Conservation (phyloP, 2,113 vertebrate species). For the Calidris pugnax region DNA sequence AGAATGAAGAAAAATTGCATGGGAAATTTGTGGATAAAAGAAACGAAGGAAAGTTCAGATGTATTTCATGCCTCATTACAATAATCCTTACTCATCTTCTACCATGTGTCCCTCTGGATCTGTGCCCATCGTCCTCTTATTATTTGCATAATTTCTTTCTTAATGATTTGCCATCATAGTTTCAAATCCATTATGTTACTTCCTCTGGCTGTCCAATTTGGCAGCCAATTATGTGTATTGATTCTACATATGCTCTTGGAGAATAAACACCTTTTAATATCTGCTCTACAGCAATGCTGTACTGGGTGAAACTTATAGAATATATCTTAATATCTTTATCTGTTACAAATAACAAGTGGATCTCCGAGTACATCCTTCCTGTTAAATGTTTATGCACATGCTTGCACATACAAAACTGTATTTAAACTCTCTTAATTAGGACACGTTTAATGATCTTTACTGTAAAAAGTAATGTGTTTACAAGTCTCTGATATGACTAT, state of each 20-base stretch:
- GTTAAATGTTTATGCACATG: neutral
- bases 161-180: neutral
- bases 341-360: neutral
- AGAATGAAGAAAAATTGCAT: slow-evolving; percentile 51
- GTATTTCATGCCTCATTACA: slow-evolving; percentile 60
- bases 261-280: neutral
- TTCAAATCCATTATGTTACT: slow-evolving; percentile 20
- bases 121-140: slow-evolving; percentile 15
- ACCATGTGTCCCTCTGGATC: slow-evolving; percentile 49
- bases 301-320: neutral
- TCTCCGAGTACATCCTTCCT: neutral
- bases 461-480: slow-evolving; percentile 69
- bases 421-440: slow-evolving; percentile 23
- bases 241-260: neutral
- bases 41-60: slow-evolving; percentile 3
- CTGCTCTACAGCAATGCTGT: neutral
- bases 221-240: neutral
- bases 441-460: neutral
- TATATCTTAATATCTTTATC: neutral
- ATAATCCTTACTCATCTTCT: slow-evolving; percentile 34
- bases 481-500: slow-evolving; percentile 46
- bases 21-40: neutral
- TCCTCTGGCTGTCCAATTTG: neutral
- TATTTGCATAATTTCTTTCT: slow-evolving; percentile 53
- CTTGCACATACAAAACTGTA: neutral